Evolutionary conservation across 1,140 invertebrate species (phyloP).

Genomic region (Macrosteles quadrilineatus): DNA sequence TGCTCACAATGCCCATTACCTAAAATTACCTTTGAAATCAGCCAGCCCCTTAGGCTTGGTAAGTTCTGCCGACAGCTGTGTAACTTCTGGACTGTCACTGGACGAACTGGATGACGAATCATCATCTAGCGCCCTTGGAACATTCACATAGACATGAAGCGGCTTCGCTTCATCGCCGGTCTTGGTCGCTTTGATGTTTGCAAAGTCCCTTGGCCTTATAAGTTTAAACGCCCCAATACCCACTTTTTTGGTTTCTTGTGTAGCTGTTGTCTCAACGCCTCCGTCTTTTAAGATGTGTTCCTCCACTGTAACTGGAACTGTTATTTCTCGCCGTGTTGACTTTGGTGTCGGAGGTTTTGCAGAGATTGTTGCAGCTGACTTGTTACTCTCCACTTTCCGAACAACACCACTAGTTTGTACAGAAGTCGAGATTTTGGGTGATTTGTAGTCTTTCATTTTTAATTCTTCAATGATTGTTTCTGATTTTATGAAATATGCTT

Average conservation of each 20-base stretch:
- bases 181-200: slow-evolving; percentile 52
- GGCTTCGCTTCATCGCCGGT: slow-evolving; percentile 41
- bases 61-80: slow-evolving; percentile 44
- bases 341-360: slow-evolving; percentile 25
- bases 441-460: slow-evolving; percentile 41
- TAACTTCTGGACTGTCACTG: slow-evolving; percentile 39
- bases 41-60: slow-evolving; percentile 47
- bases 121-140: slow-evolving; percentile 39
- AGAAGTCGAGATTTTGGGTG: slow-evolving; percentile 55
- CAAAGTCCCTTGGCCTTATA: slow-evolving; percentile 55
- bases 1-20: no score
- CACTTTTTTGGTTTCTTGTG: slow-evolving; percentile 37
- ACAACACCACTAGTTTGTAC: slow-evolving; percentile 55
- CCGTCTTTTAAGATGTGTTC: slow-evolving; percentile 46
- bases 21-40: slow-evolving; percentile 47
- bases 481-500: slow-evolving; percentile 42
- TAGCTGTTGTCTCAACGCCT: slow-evolving; percentile 45
- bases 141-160: slow-evolving; percentile 49
- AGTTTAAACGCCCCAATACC: slow-evolving; percentile 53
- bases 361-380: not conserved
- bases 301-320: slow-evolving; percentile 42
- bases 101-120: not conserved
- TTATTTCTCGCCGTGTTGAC: slow-evolving; percentile 35
- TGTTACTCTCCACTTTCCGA: slow-evolving; percentile 45
- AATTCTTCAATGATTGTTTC: slow-evolving; percentile 43